Evolutionary conservation across 2,113 vertebrate species (phyloP).

Genomic region (Cryptoleucopteryx plumbea): DNA sequence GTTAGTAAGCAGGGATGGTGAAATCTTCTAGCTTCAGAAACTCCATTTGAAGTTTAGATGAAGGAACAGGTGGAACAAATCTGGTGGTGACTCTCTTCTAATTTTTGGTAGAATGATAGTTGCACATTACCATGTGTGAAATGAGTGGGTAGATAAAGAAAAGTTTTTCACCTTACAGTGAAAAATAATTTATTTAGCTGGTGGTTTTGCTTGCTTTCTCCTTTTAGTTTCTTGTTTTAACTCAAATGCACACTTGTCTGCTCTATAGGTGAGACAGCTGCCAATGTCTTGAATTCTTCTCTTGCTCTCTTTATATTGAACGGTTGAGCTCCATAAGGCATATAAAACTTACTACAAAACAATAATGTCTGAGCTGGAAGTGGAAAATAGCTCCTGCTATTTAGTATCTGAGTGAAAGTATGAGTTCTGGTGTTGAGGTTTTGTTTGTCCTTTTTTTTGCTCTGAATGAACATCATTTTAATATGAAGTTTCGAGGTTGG

Average conservation of each 20-base stretch:
- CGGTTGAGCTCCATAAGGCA: background rate
- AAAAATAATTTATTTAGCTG: background rate
- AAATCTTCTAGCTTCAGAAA: background rate
- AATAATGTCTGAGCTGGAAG: background rate
- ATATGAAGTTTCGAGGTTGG: background rate
- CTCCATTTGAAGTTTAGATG: background rate
- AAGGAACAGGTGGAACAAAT: background rate
- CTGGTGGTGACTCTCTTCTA: background rate
- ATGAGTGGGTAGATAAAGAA: background rate
- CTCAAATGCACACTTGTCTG: background rate
- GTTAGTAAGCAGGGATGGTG: background rate
- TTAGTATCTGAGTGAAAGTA: background rate
- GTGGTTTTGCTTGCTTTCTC: constrained; percentile 3
- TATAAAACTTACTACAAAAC: background rate
- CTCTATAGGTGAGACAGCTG: background rate
- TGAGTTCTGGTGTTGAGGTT: background rate
- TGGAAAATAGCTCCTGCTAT: background rate
- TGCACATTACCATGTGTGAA: background rate
- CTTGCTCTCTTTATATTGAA: background rate
- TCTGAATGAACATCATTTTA: background rate
- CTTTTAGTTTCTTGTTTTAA: background rate
- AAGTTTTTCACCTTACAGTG: background rate
- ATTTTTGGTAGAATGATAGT: background rate
- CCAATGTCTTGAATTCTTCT: background rate
- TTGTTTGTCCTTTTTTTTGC: background rate